phyloP scores from a whole-genome alignment of 1,140 invertebrate species.

The Aphaenogaster rudis region DNA sequence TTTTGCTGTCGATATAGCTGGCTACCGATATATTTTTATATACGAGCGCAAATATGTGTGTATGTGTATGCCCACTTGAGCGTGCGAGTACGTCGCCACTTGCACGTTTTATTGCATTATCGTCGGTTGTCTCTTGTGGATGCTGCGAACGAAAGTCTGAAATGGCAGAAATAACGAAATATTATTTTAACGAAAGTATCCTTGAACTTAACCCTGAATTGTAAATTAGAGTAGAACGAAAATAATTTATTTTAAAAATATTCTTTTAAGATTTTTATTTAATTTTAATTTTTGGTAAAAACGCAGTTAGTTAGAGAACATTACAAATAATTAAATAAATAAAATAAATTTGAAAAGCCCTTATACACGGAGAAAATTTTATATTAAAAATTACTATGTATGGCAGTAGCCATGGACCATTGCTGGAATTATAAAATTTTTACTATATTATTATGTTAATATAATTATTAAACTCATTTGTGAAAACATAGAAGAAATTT shows the following conservation, averaged over 20 bases:
- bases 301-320: not conserved
- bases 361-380: not conserved
- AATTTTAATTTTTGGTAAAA: not conserved
- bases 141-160: not conserved
- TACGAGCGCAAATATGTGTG: constrained; percentile 50
- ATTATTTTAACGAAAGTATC: constrained; percentile 21
- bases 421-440: no score
- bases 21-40: constrained; percentile 59
- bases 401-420: no score
- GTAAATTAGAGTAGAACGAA: not conserved
- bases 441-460: no score
- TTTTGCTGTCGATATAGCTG: constrained; percentile 78
- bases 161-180: constrained; percentile 1
- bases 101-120: constrained; percentile 43
- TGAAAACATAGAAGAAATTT: no score
- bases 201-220: not conserved
- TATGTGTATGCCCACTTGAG: constrained; percentile 33
- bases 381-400: no score
- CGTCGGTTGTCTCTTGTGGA: constrained; percentile 23
- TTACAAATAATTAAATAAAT: not conserved
- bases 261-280: not conserved
- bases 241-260: not conserved
- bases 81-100: constrained; percentile 10
- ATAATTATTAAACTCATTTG: no score
- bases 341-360: not conserved